phyloP scores from a whole-genome alignment of 2,113 vertebrate genomes.

The Callithrix jacchus region DNA sequence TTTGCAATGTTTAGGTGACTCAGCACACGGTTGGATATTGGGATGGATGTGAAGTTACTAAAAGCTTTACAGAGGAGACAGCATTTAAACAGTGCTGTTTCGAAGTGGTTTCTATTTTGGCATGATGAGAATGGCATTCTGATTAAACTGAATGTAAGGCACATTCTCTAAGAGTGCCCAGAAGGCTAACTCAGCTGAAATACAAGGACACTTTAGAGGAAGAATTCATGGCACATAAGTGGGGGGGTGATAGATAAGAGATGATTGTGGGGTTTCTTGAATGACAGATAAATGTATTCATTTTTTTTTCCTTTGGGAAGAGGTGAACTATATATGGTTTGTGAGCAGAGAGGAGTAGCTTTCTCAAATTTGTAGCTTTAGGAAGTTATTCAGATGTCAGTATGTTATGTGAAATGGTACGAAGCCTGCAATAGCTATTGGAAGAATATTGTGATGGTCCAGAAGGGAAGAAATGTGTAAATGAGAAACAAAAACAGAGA shows the following conservation, averaged over 20 bases:
- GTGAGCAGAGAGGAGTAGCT: not conserved
- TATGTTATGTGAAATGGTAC: slow-evolving; percentile 18
- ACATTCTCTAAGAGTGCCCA: not conserved
- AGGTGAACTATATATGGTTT: not conserved
- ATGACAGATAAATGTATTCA: not conserved
- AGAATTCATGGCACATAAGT: not conserved
- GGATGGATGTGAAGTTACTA: not conserved
- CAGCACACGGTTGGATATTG: not conserved
- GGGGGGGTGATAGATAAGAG: not conserved
- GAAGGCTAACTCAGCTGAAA: not conserved
- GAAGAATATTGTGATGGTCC: not conserved
- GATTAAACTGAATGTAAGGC: not conserved
- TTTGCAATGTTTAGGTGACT: not conserved
- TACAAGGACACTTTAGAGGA: not conserved
- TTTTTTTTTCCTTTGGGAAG: not conserved
- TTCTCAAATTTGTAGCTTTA: slow-evolving; percentile 19
- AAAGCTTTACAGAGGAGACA: not conserved
- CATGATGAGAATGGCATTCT: not conserved
- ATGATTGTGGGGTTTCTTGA: not conserved
- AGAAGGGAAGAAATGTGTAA: slow-evolving; percentile 15
- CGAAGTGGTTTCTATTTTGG: not conserved
- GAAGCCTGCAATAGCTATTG: not conserved
- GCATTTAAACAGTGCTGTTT: not conserved
- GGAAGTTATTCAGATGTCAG: not conserved
- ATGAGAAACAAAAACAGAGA: not conserved